Percentiles rank a stretch among this genome's conserved stretches.
phyloP scores from a whole-genome alignment of 2,113 vertebrate species.

The Pipra filicauda region DNA sequence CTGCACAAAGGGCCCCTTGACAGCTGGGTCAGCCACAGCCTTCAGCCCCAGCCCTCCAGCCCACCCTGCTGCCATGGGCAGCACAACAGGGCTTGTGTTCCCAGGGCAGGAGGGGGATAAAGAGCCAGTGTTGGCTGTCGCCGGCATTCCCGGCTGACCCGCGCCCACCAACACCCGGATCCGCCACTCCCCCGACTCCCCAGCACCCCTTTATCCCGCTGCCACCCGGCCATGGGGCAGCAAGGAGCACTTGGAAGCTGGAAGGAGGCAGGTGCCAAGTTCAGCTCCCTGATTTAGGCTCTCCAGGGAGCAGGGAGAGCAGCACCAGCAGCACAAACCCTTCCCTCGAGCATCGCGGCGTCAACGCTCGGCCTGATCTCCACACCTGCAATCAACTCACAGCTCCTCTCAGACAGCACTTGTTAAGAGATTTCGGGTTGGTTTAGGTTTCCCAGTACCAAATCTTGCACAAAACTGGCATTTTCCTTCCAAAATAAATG shows the following conservation, averaged over 20 bases:
- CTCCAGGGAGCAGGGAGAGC: not conserved
- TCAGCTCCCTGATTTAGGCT: fast-evolving
- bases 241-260: fast-evolving
- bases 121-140: not conserved
- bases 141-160: fast-evolving
- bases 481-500: not conserved
- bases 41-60: not conserved
- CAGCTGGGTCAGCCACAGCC: fast-evolving
- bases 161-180: fast-evolving
- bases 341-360: fast-evolving
- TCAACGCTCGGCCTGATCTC: not conserved
- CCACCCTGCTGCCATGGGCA: fast-evolving
- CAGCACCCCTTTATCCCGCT: fast-evolving
- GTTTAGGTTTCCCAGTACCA: not conserved
- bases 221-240: not conserved
- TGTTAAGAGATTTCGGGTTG: not conserved
- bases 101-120: not conserved
- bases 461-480: fast-evolving
- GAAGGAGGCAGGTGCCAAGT: not conserved
- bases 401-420: not conserved
- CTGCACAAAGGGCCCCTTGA: not conserved
- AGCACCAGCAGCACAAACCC: fast-evolving
- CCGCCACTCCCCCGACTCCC: fast-evolving
- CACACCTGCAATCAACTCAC: not conserved
- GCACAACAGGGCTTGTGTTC: not conserved